Evolutionary conservation across 2,888 invertebrate species (phyloP), one percentile per base, ranked within the genome.

Genomic region (Macropis europaea): DNA sequence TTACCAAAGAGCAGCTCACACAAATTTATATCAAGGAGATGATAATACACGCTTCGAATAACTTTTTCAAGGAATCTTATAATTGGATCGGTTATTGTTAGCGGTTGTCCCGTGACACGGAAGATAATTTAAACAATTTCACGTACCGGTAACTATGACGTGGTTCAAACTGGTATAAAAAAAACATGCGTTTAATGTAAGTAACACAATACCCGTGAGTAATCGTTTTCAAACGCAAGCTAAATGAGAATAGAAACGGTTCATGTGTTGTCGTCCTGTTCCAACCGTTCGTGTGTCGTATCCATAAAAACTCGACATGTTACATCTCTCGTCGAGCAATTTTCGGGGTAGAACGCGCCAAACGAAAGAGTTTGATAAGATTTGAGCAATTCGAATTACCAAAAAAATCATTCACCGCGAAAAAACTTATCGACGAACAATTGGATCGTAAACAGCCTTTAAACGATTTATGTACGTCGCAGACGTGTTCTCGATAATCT

Each of bases 1-100:
- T 43, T 54, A 26, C 50, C 50, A 66, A 71, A 56, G 32, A 32
- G 38, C 28, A 50, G 64, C 40, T 53, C 53, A 34, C 53, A 53
- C 63, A 56, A 64, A 73, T 61, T 73, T 60, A 38, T 52, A 56
- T 71, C 73, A 71, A 71, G 66, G 71, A 54, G 66, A 72, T 48
- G 40, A 50, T 34, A 36, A 52, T 53, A 24, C 22, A 9, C 13
- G 17, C 30, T 30, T 17, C 17, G 22, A 47, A 11, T 53, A 54
- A 48, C 45, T 66, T 42, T 32, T 17, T 43, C 22, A 36, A 24
- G 4, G 47, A 19, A 7, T 43, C 17, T 19, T 34, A 38, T 30
- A 13, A n/a, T 45, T 7, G 13, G 17, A 28, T 26, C 2, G 9
- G 26, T n/a, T 15, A 26, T 47, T 34, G n/a, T 7, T n/a, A 2